phyloP scores from a whole-genome alignment of 92 coral and sea anemone genomes.

The Hydrozoanthus gracilis region DNA sequence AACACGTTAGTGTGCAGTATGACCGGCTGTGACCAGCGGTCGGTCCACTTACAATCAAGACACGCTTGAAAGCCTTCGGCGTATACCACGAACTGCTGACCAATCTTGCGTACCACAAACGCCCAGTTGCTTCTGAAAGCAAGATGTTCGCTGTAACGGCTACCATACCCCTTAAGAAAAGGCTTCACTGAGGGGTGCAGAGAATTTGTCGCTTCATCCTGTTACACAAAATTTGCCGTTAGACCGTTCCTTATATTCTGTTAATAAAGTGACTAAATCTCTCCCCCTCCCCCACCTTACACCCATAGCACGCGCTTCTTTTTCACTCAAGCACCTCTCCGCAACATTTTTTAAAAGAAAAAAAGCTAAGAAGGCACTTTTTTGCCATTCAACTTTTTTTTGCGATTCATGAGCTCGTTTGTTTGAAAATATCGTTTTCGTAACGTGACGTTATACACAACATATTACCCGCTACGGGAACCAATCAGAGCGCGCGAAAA shows the following conservation, averaged over 20 bases:
- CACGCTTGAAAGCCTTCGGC: slow-evolving; percentile 37
- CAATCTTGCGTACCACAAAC: slow-evolving; percentile 31
- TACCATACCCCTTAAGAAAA: slow-evolving; percentile 45
- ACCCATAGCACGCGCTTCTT: too few relatives aligned
- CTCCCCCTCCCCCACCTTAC: too few relatives aligned
- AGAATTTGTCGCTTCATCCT: slow-evolving; percentile 41
- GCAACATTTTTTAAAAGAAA: too few relatives aligned
- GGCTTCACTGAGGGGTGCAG: slow-evolving; percentile 24
- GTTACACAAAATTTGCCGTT: background rate
- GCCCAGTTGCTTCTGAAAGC: slow-evolving; percentile 40
- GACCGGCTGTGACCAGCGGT: slow-evolving; percentile 46
- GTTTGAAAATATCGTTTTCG: too few relatives aligned
- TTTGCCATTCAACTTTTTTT: too few relatives aligned
- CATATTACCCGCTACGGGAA: too few relatives aligned
- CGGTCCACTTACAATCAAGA: slow-evolving; percentile 19
- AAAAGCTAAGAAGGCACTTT: too few relatives aligned
- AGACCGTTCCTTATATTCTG: background rate
- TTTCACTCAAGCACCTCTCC: too few relatives aligned
- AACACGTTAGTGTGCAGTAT: slow-evolving; percentile 37
- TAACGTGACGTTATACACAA: too few relatives aligned
- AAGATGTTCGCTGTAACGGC: slow-evolving; percentile 16
- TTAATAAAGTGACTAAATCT: too few relatives aligned
- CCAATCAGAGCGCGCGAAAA: too few relatives aligned
- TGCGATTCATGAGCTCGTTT: too few relatives aligned
- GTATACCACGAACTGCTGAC: slow-evolving; percentile 31